Evolutionary conservation across 1,140 invertebrate species (phyloP).

Genomic region (Drosophila setifemur): DNA sequence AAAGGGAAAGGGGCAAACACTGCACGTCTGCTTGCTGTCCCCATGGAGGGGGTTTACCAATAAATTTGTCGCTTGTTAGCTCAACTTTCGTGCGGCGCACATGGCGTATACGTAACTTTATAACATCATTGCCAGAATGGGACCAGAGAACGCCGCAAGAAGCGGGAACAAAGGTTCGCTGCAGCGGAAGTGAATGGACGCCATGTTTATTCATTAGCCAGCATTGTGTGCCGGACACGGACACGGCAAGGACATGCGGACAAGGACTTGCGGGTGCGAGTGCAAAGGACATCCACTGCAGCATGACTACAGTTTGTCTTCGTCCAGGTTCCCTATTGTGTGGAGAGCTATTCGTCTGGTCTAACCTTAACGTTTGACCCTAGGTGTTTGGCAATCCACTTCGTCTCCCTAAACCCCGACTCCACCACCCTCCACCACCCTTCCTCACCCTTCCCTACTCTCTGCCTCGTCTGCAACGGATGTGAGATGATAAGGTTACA

Average conservation of each 20-base stretch:
- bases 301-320: conserved; percentile 37
- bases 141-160: neutral
- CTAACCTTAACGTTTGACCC: conserved; percentile 64
- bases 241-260: neutral
- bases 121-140: conserved; percentile 18
- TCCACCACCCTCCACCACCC: neutral
- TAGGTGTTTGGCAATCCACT: conserved; percentile 29
- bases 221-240: conserved; percentile 51
- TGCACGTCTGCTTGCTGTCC: conserved; percentile 18
- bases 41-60: conserved; percentile 41
- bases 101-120: conserved; percentile 68
- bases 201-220: conserved; percentile 77
- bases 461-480: conserved; percentile 64
- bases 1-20: conserved; percentile 11
- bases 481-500: conserved; percentile 80
- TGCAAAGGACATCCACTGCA: conserved; percentile 28
- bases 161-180: neutral
- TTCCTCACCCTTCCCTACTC: neutral
- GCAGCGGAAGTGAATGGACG: conserved; percentile 60
- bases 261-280: conserved; percentile 7
- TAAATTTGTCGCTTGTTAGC: conserved; percentile 73
- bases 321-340: conserved; percentile 42
- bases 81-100: conserved; percentile 32
- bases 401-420: too few relatives aligned
- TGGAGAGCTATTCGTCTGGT: neutral